phyloP scores from a whole-genome alignment of 2,113 vertebrate species.

The Potamarius usumacintae region DNA sequence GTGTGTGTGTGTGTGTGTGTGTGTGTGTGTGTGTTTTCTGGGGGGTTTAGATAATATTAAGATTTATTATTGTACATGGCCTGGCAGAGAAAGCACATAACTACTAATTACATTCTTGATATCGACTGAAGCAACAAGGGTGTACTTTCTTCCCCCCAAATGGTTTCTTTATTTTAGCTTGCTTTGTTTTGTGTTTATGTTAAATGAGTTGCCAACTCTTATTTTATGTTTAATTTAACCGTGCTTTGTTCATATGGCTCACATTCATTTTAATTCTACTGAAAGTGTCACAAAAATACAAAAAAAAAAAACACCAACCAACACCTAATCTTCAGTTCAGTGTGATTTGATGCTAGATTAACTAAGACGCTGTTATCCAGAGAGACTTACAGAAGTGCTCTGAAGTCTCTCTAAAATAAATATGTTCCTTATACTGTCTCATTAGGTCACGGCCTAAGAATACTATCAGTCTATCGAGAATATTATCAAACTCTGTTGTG shows the following conservation, averaged over 20 bases:
- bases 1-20: not conserved
- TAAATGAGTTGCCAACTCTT: not conserved
- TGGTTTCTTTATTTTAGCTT: not conserved
- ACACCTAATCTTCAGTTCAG: not conserved
- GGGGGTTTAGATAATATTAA: too few relatives aligned
- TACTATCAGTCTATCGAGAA: too few relatives aligned
- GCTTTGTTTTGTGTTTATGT: not conserved
- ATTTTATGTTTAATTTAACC: not conserved
- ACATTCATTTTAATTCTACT: not conserved
- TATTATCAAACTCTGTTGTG: too few relatives aligned
- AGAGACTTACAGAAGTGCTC: too few relatives aligned
- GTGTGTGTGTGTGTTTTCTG: too few relatives aligned
- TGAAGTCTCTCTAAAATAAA: too few relatives aligned
- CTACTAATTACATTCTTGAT: not conserved
- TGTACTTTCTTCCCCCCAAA: not conserved
- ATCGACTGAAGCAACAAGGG: not conserved
- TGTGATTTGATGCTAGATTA: not conserved
- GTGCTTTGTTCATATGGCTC: not conserved
- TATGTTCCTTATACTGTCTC: too few relatives aligned
- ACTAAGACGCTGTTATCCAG: not conserved
- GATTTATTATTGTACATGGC: not conserved
- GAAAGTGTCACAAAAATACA: not conserved
- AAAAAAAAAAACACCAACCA: not conserved
- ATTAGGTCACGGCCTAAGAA: too few relatives aligned
- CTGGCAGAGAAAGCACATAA: not conserved